Percentiles rank a stretch among this genome's conserved stretches.
phyloP scores from a whole-genome alignment of 2,888 invertebrate species.

The Yponomeuta evonymella region DNA sequence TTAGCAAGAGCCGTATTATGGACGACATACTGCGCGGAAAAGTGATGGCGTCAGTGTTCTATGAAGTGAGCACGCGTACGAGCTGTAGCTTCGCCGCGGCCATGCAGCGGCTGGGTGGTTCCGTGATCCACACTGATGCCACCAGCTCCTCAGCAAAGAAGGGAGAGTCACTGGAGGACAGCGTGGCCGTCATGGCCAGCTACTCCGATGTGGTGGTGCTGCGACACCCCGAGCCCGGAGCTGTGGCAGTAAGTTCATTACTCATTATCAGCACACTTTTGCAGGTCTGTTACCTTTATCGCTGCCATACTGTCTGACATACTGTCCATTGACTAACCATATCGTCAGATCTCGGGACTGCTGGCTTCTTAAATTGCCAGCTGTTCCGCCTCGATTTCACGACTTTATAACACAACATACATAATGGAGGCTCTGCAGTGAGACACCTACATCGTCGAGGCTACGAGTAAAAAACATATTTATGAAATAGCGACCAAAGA shows the following conservation, averaged over 20 bases:
- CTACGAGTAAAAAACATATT: too few species aligned
- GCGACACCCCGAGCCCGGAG: slow-evolving; percentile 94
- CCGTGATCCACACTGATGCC: slow-evolving; percentile 93
- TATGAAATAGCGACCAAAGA: too few species aligned
- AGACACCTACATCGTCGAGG: too few species aligned
- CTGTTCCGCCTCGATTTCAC: too few species aligned
- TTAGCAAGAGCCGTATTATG: slow-evolving; percentile 87
- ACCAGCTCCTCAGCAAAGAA: slow-evolving; percentile 95
- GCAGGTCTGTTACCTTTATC: too few species aligned
- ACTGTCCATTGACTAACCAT: too few species aligned
- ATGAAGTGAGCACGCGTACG: slow-evolving; percentile 98
- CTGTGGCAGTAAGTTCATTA: slow-evolving; percentile 83
- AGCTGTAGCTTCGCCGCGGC: slow-evolving; percentile 97
- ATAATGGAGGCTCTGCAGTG: too few species aligned
- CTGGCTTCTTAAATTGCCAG: too few species aligned
- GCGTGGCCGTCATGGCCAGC: slow-evolving; percentile 90
- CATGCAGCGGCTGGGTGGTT: slow-evolving; percentile 96
- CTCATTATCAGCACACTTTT: neutral
- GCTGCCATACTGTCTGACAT: too few species aligned
- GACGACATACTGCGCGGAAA: slow-evolving; percentile 94
- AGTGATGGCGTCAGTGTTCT: slow-evolving; percentile 97
- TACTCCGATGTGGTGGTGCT: slow-evolving; percentile 96
- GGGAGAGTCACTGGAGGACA: slow-evolving; percentile 95
- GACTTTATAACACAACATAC: too few species aligned
- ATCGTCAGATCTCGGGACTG: too few species aligned